Conservation (phyloP, 2,797 vertebrate species). For the Pipistrellus pipistrellus region DNA sequence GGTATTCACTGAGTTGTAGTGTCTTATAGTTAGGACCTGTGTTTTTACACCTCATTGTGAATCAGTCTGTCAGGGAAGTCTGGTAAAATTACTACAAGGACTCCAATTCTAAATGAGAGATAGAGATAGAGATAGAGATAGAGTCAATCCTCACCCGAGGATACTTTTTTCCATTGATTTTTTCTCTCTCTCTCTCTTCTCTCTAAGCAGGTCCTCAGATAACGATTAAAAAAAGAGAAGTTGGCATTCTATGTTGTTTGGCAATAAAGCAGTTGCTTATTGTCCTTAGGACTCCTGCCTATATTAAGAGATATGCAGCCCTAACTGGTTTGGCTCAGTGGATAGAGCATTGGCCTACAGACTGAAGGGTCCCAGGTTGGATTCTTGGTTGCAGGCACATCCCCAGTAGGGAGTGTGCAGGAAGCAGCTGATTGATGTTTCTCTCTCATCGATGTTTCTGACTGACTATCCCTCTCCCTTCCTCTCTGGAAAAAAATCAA, state of each 20-base stretch:
- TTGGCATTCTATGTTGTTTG: slow-evolving; percentile 45
- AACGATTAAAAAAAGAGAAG: background rate
- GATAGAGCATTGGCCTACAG: no score
- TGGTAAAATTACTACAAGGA: slow-evolving; percentile 31
- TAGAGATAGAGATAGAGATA: background rate
- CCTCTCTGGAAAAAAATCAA: no score
- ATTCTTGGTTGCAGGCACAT: no score
- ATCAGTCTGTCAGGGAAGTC: background rate
- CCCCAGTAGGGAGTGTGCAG: no score
- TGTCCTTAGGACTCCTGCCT: background rate
- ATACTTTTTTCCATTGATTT: background rate
- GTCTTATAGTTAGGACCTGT: slow-evolving; percentile 12
- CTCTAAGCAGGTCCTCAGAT: no score
- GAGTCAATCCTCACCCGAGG: background rate
- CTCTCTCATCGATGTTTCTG: no score
- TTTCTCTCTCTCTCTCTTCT: background rate
- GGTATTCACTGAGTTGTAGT: background rate
- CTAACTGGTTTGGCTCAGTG: no score
- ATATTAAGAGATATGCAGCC: slow-evolving; percentile 22
- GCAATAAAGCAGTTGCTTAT: slow-evolving; percentile 7
- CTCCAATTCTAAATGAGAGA: slow-evolving; percentile 2
- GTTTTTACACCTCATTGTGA: slow-evolving; percentile 39
- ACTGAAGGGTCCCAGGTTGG: no score
- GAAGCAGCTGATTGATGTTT: no score
- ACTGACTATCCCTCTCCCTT: no score